Conservation (phyloP, 2,888 invertebrate genomes). For the Sisyra terminalis region DNA sequence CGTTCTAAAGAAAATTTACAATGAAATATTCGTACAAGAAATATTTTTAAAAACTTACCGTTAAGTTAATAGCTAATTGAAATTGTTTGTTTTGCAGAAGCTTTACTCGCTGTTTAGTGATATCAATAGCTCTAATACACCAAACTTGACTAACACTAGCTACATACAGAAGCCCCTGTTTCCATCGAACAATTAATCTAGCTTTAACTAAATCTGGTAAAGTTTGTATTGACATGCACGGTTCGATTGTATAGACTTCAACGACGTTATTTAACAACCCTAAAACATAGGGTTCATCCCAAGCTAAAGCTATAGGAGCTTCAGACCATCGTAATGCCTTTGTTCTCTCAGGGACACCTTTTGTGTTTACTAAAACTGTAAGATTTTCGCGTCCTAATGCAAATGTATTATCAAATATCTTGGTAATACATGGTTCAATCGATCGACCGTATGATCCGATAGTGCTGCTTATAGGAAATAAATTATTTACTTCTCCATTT, state of each 20-base stretch:
- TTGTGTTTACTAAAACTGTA: constrained; percentile 69
- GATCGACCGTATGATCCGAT: constrained; percentile 28
- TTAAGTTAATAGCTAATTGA: constrained; percentile 79
- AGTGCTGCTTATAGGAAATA: constrained; percentile 70
- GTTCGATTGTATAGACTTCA: constrained; percentile 67
- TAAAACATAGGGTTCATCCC: constrained; percentile 87
- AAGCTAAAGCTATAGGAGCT: constrained; percentile 57
- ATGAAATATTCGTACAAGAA: too few species aligned
- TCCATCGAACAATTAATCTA: constrained; percentile 54
- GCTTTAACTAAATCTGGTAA: constrained; percentile 60
- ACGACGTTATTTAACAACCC: constrained; percentile 69
- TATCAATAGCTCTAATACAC: constrained; percentile 67
- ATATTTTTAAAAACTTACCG: constrained; percentile 53
- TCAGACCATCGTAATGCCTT: constrained; percentile 68
- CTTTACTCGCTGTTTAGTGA: constrained; percentile 67
- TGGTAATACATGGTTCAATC: constrained; percentile 68
- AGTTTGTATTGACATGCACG: constrained; percentile 63
- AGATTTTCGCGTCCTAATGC: constrained; percentile 77
- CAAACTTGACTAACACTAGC: constrained; percentile 80
- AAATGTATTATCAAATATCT: constrained; percentile 56
- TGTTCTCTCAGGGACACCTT: constrained; percentile 47
- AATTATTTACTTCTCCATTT: constrained; percentile 52
- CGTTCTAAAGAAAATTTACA: constrained; percentile 40
- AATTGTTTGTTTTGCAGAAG: constrained; percentile 83
- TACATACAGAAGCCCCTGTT: constrained; percentile 67